Base-by-base conservation (phyloP, 2,888 invertebrate genomes). In the Dione juno region DNA sequence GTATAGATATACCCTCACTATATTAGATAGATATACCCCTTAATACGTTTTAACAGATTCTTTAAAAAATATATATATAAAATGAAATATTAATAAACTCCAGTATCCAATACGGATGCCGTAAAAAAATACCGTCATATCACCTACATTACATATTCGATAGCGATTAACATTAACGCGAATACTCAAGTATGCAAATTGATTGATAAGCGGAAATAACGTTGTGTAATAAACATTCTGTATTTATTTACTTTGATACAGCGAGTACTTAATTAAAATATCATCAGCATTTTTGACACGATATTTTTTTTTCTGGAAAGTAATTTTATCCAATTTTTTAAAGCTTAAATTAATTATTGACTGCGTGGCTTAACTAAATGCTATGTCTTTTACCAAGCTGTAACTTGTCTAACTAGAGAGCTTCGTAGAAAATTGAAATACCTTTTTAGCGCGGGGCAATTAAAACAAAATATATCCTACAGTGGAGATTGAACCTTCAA, bases 161-260 rank as follows among this genome's bases (percentile, higher is more conserved):
- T 80, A 78, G 77, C 78, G 80, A 82, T 85, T 79, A 84, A 82
- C 84, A 85, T 84, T 85, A 84, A 87, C 80, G 82, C 70, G 78
- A 77, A 77, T 78, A 76, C 79, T 84, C 78, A 80, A 80, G 81
- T 82, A 85, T 84, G 86, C 81, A 84, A 86, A 87, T 84, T 82
- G 82, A 83, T 86, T 83, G 80, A 83, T 84, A 84, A 82, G 82
- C 79, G 78, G 78, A 79, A 81, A 80, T 77, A 72, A 77, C 74
- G 21, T 67, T 64, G 64, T 69, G 71, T 73, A 61, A 53, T 71
- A 61, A 53, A 67, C 35, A 68, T 66, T 70, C 16, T 37, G 58
- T 57, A 37, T 66, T 66, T 59, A 72, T 63, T 68, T 54, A 53
- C 19, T 37, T 50, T 52, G 28, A 13, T 41, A 50, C 7, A 52